A percentile compares a stretch with the other conserved stretches of the same genome.
phyloP scores from a whole-genome alignment of 2,888 invertebrate species.

The Congeria kusceri region DNA sequence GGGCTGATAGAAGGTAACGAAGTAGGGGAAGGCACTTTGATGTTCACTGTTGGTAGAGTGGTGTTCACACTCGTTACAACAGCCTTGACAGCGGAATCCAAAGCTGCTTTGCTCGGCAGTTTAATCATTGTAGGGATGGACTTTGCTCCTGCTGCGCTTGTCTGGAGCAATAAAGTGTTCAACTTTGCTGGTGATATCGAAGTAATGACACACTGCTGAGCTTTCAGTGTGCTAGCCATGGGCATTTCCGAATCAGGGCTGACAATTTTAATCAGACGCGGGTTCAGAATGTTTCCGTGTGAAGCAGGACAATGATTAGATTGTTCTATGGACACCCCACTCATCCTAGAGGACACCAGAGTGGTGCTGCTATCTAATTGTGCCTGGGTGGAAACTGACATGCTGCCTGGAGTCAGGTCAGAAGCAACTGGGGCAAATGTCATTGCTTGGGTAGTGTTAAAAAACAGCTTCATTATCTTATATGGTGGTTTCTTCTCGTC shows the following conservation, averaged over 20 bases:
- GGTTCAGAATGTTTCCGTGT: neutral
- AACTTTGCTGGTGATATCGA: slow-evolving; percentile 61
- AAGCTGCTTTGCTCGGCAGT: slow-evolving; percentile 70
- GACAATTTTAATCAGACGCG: neutral
- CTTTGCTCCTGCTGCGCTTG: slow-evolving; percentile 66
- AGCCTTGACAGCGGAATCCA: slow-evolving; percentile 75
- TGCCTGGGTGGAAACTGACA: neutral
- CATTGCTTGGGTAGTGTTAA: neutral
- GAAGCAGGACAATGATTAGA: neutral
- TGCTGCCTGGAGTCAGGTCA: neutral
- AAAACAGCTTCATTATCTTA: slow-evolving; percentile 1
- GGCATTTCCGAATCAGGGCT: slow-evolving; percentile 8
- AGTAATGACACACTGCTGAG: slow-evolving; percentile 57
- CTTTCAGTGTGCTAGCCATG: too few species aligned
- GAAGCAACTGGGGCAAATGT: neutral
- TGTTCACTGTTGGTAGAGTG: slow-evolving; percentile 80
- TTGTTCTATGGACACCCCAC: too few species aligned
- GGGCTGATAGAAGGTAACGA: slow-evolving; percentile 76
- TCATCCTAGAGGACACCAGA: neutral
- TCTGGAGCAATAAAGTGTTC: slow-evolving; percentile 65
- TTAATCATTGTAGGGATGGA: slow-evolving; percentile 64
- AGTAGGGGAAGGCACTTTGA: slow-evolving; percentile 80
- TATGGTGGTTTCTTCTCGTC: slow-evolving; percentile 33
- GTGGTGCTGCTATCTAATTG: neutral
- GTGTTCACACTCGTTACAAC: slow-evolving; percentile 76